Evolutionary conservation across 2,888 invertebrate genomes (phyloP), one percentile per base, ranked within the genome.

Genomic region (Patella depressa): DNA sequence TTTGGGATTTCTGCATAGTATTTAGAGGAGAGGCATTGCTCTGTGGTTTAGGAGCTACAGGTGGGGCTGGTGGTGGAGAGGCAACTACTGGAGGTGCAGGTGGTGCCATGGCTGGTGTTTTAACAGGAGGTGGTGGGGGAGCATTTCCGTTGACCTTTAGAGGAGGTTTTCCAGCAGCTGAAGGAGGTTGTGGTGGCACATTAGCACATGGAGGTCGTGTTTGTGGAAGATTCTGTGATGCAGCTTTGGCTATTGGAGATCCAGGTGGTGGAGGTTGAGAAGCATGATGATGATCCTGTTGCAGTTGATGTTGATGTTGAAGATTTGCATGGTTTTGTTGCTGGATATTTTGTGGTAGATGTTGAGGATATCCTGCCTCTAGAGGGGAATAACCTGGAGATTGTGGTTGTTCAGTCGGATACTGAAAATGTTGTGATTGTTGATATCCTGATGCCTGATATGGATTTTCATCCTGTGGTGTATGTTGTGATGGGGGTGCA

Each of bases 81-180:
- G 74, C 72, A 24, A 57, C 78, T 17, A 79, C 53, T 7, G 83
- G 83, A 53, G 85, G 81, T 55, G 84, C 76, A n/a, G 83, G 81
- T 59, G 83, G 82, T 14, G 83, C 79, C 34, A 79, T 80, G 70
- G 79, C 72, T 34, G 80, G 77, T 65, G 77, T 78, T 53, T 79
- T 79, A 53, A 71, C 65, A 29, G 82, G 81, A 45, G 81, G 81
- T 53, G 80, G 78, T n/a, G 80, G 77, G 17, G 78, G 80, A 19
- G 74, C 74, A 57, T 55, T 77, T 59, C 65, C 75, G 15, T 75
- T 53, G 57, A 75, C 74, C 14, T 75, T 76, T 34, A 80, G 81
- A 53, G 82, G 79, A 14, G 84, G 81, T 5, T 80, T 82, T 12
- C 81, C 77, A 7, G 80, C 75, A 73, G 74, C 53, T 75, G 76